A percentile compares a stretch with the other conserved stretches of the same genome.
phyloP scores from a whole-genome alignment of 2,113 vertebrate genomes.

The Donacobius atricapilla region DNA sequence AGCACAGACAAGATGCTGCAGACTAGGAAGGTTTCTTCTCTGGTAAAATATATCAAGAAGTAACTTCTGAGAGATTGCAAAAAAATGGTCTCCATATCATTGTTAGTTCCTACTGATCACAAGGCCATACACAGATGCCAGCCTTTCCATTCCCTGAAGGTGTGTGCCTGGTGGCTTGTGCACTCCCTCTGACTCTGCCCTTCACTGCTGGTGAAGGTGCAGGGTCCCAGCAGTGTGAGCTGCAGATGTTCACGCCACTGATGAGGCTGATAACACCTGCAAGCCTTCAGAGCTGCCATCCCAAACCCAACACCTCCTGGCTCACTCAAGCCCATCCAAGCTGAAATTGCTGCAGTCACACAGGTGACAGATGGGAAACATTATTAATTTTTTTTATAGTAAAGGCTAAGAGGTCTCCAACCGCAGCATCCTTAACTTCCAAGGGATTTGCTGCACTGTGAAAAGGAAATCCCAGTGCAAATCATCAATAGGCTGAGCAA shows the following conservation, averaged over 20 bases:
- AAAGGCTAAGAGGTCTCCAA: not conserved
- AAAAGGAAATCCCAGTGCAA: not conserved
- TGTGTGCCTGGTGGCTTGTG: not conserved
- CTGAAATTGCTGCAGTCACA: not conserved
- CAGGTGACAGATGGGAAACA: not conserved
- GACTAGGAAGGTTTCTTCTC: not conserved
- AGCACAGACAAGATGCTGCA: not conserved
- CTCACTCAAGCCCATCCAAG: not conserved
- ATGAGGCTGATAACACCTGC: not conserved
- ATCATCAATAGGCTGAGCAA: not conserved
- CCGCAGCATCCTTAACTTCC: not conserved
- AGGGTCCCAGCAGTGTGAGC: not conserved
- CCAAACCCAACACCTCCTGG: not conserved
- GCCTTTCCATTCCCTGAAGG: accelerated
- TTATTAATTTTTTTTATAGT: not conserved
- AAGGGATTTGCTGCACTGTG: not conserved
- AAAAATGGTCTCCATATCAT: not conserved
- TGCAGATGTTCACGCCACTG: accelerated
- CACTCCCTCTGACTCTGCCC: not conserved
- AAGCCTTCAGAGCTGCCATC: not conserved
- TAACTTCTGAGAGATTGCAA: not conserved
- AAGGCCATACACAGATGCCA: not conserved
- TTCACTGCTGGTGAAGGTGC: not conserved
- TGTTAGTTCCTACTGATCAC: not conserved
- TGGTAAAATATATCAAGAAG: not conserved